A percentile compares a stretch with the other conserved stretches of the same genome.
Evolutionary conservation across 1,140 invertebrate species (phyloP).

Genomic region (Oreohelix idahoensis): DNA sequence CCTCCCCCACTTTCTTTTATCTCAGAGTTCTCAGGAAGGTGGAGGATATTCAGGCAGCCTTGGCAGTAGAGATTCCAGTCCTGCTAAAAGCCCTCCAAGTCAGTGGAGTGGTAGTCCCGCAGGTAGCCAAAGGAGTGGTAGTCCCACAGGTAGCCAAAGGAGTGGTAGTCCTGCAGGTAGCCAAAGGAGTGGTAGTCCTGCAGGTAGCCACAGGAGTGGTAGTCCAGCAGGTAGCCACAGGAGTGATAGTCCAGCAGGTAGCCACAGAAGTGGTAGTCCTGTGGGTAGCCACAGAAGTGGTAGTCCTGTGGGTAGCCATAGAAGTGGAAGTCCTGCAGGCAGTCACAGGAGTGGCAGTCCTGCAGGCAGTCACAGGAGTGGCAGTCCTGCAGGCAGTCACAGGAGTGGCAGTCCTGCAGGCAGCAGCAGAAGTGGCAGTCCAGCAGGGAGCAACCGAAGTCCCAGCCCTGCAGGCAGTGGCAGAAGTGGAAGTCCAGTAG

Average conservation of each 20-base stretch:
- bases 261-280: constrained; percentile 41
- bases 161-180: constrained; percentile 45
- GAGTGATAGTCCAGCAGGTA: constrained; percentile 38
- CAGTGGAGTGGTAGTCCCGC: constrained; percentile 33
- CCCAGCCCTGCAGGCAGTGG: constrained; percentile 42
- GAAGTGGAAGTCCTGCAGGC: constrained; percentile 43
- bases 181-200: constrained; percentile 40
- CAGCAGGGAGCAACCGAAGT: constrained; percentile 25
- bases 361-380: constrained; percentile 33
- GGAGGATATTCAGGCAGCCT: background rate
- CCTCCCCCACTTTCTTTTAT: background rate
- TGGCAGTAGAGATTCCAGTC: constrained; percentile 40
- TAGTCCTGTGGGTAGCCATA: constrained; percentile 42
- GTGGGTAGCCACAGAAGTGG: constrained; percentile 37
- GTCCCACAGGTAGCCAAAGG: constrained; percentile 46
- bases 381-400: background rate
- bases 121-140: constrained; percentile 35
- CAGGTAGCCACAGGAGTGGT: constrained; percentile 37
- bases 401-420: constrained; percentile 37
- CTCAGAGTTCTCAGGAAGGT: background rate
- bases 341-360: constrained; percentile 35
- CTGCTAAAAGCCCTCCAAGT: constrained; percentile 34
- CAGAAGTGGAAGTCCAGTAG: constrained; percentile 22
- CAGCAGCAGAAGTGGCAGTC: constrained; percentile 41
- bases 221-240: constrained; percentile 28